Base-by-base conservation (phyloP, 2,797 vertebrate genomes). In the Tauraco hartlaubi region DNA sequence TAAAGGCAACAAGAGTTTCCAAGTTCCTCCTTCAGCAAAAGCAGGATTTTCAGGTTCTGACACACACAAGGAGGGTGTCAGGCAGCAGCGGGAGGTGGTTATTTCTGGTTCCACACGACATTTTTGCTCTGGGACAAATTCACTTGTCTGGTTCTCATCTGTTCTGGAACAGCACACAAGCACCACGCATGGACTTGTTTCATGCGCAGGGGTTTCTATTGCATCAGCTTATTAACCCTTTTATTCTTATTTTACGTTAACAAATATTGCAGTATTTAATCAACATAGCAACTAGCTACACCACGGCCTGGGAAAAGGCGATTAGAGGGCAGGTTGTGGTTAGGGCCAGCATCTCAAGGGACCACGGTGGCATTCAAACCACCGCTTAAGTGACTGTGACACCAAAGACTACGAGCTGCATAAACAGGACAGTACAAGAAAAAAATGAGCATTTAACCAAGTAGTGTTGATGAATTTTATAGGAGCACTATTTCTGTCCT, bases 111-210 rank as follows among this genome's bases (percentile, higher is more conserved):
- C 59, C 48, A 85, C 21, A 12, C 4, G 37, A 22, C 51, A 35
- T 29, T 68, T 80, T 52, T 37, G 52, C 11, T 28, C 43, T 62
- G 71, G 52, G 51, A 62, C 72, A 74, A 54, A 48, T 66, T 52
- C 46, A 52, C 20, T 48, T 62, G 69, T 55, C 87, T 92, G 75
- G 66, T 74, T 94, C 75, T 92, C 80, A 58, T 66, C 72, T 61
- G 67, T 14, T 61, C 48, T 33, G 58, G 79, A 46, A 71, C 43
- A 62, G 83, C 67, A 37, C 52, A 28, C 41, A 19, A 54, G 44
- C 1, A 6, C 64, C 74, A 58, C 10, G 7, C 78, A 14, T 3
- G 37, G 26, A 12, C 22, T 37, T 11, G 16, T 37, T 52, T 12
- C 76, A 54, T 3, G 8, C 9, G 48, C 67, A n/a, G 21, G n/a